phyloP scores from a whole-genome alignment of 2,113 vertebrate species.

The Synchiropus splendidus region DNA sequence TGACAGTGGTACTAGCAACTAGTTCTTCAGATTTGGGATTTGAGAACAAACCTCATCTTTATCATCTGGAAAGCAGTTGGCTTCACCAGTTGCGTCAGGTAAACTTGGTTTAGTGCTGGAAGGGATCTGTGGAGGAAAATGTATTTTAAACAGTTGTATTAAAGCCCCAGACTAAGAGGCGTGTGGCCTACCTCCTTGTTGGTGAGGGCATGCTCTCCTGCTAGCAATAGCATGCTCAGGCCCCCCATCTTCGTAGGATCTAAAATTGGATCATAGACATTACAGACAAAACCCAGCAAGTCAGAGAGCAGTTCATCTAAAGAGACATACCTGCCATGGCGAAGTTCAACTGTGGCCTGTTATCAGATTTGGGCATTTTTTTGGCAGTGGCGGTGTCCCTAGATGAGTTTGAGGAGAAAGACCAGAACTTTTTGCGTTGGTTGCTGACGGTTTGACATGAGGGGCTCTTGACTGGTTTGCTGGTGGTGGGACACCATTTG shows the following conservation, averaged over 20 bases:
- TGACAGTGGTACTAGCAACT: not conserved
- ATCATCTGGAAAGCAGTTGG: conserved; percentile 34
- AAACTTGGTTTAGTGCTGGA: conserved; percentile 52
- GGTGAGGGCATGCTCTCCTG: conserved; percentile 90
- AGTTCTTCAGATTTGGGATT: too few relatives aligned
- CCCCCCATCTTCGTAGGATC: conserved; percentile 98
- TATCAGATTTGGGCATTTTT: conserved; percentile 79
- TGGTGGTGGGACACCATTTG: conserved; percentile 96
- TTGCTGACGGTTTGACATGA: conserved; percentile 71
- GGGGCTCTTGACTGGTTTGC: conserved; percentile 88
- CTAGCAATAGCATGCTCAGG: conserved; percentile 94
- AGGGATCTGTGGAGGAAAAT: conserved; percentile 42
- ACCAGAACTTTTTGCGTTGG: conserved; percentile 86
- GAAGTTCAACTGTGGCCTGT: conserved; percentile 90
- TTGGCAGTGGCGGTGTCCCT: conserved; percentile 82
- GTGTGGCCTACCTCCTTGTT: conserved; percentile 79
- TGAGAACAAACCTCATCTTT: conserved; percentile 43
- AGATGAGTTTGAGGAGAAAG: conserved; percentile 75
- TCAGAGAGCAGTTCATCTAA: not conserved
- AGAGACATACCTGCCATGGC: conserved; percentile 85
- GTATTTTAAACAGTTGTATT: not conserved
- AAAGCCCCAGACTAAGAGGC: not conserved
- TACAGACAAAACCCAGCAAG: conserved; percentile 3
- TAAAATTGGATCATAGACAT: conserved; percentile 33
- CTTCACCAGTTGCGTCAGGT: conserved; percentile 39